Evolutionary conservation across 2,888 invertebrate genomes (phyloP).

Genomic region (Chorisops tibialis): DNA sequence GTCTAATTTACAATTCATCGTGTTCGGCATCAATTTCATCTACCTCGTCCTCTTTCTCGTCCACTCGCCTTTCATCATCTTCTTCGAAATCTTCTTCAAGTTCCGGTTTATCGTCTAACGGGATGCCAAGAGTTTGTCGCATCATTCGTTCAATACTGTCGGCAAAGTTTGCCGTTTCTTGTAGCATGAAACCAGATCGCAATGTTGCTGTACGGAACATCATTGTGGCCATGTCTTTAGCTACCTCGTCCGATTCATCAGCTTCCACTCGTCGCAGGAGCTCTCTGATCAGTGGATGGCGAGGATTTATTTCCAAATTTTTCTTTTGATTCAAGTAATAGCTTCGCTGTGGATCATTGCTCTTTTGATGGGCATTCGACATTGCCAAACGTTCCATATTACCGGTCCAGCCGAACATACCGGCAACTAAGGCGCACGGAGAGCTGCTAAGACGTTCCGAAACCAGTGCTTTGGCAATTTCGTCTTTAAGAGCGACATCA

Average conservation of each 20-base stretch:
- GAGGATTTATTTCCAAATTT: constrained; percentile 94
- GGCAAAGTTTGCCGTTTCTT: constrained; percentile 84
- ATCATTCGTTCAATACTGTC: constrained; percentile 88
- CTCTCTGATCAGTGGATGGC: constrained; percentile 93
- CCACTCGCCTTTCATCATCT: constrained; percentile 51
- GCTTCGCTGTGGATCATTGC: constrained; percentile 84
- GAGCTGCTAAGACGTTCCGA: constrained; percentile 88
- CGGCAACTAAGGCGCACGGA: constrained; percentile 94
- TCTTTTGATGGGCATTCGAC: constrained; percentile 94
- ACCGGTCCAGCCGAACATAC: constrained; percentile 97
- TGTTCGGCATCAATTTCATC: constrained; percentile 54
- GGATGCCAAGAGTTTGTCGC: constrained; percentile 72
- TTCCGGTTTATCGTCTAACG: constrained; percentile 65
- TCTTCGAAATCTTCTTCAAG: constrained; percentile 51
- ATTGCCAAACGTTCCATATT: constrained; percentile 97
- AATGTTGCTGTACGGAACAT: constrained; percentile 91
- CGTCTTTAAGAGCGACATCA: constrained; percentile 74
- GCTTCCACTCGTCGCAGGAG: constrained; percentile 76
- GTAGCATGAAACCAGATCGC: constrained; percentile 89
- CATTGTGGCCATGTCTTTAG: constrained; percentile 81
- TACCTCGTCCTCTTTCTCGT: constrained; percentile 52
- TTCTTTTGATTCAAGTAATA: constrained; percentile 92
- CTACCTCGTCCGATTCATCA: constrained; percentile 72
- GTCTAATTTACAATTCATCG: constrained; percentile 58
- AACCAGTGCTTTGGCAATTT: constrained; percentile 74